phyloP scores from a whole-genome alignment of 2,888 invertebrate species.

The Eristalis intricaria region DNA sequence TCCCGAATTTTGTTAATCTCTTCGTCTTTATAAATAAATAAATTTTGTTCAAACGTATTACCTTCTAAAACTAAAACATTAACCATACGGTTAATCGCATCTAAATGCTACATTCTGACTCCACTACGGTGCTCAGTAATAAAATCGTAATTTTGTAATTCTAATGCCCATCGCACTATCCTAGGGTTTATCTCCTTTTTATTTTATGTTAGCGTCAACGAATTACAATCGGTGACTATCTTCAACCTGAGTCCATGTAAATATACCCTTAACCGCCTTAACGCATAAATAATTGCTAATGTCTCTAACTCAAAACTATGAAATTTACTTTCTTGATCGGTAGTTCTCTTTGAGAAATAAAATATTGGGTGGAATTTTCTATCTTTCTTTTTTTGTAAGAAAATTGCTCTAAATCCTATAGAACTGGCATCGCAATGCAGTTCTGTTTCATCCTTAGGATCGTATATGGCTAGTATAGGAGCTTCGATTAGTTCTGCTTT shows the following conservation, averaged over 20 bases:
- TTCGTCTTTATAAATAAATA: conserved; percentile 33
- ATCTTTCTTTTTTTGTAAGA: conserved; percentile 22
- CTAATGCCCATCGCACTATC: conserved; percentile 73
- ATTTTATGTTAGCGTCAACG: conserved; percentile 43
- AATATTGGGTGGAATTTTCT: conserved; percentile 24
- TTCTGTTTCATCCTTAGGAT: conserved; percentile 4
- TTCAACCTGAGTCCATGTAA: conserved; percentile 64
- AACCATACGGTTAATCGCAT: too few species aligned
- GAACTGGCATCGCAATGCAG: conserved; percentile 32
- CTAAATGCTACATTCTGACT: too few species aligned
- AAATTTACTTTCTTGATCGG: conserved; percentile 45
- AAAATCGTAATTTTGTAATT: conserved; percentile 43
- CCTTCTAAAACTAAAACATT: too few species aligned
- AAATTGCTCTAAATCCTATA: conserved; percentile 20
- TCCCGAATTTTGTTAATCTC: conserved; percentile 6
- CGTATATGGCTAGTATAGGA: conserved; percentile 16
- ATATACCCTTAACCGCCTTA: conserved; percentile 74
- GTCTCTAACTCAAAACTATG: conserved; percentile 77
- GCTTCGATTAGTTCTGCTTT: conserved; percentile 16
- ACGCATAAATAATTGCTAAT: conserved; percentile 59
- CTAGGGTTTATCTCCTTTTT: conserved; percentile 72
- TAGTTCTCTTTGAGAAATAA: conserved; percentile 46
- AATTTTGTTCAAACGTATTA: conserved; percentile 57
- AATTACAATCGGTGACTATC: conserved; percentile 39
- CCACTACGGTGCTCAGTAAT: not conserved